Conservation (phyloP, 2,113 vertebrate genomes). For the Syngnathus typhle region DNA sequence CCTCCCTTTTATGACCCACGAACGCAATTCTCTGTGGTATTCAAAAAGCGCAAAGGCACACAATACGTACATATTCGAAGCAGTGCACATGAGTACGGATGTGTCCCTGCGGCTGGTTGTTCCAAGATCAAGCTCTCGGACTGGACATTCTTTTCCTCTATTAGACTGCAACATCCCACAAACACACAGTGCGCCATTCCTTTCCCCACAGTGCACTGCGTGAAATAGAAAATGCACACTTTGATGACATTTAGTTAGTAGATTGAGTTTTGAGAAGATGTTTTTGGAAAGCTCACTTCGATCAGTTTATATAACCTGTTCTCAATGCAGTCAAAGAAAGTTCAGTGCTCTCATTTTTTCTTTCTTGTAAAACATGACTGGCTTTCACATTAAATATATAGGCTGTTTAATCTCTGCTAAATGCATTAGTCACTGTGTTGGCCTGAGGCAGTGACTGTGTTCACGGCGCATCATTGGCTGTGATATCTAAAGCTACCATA, state of each 20-base stretch:
- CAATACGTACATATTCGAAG: slow-evolving; percentile 20
- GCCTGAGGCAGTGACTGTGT: slow-evolving; percentile 42
- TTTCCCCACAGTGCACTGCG: slow-evolving; percentile 25
- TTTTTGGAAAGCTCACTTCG: slow-evolving; percentile 2
- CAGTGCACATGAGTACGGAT: slow-evolving; percentile 23
- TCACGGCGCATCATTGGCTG: slow-evolving; percentile 49
- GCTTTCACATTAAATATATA: slow-evolving; percentile 52
- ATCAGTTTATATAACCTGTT: slow-evolving; percentile 17
- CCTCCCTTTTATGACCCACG: slow-evolving; percentile 40
- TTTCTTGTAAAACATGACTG: slow-evolving; percentile 39
- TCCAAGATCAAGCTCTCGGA: slow-evolving; percentile 30
- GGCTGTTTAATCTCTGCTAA: slow-evolving; percentile 58
- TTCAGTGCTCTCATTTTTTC: slow-evolving; percentile 16
- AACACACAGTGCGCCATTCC: slow-evolving; percentile 29
- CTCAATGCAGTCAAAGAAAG: slow-evolving; percentile 16
- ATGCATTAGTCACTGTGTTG: slow-evolving; percentile 57
- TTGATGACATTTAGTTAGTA: slow-evolving; percentile 8
- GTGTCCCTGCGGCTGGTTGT: slow-evolving; percentile 37
- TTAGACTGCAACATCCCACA: slow-evolving; percentile 41
- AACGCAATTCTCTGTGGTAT: slow-evolving; percentile 40
- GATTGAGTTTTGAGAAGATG: slow-evolving; percentile 9
- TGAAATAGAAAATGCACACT: slow-evolving; percentile 7
- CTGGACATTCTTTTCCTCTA: slow-evolving; percentile 41
- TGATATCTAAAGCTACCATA: slow-evolving; percentile 50
- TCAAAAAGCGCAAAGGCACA: slow-evolving; percentile 45